Evolutionary conservation across 2,888 invertebrate genomes (phyloP).

Genomic region (Plagodis dolabraria): DNA sequence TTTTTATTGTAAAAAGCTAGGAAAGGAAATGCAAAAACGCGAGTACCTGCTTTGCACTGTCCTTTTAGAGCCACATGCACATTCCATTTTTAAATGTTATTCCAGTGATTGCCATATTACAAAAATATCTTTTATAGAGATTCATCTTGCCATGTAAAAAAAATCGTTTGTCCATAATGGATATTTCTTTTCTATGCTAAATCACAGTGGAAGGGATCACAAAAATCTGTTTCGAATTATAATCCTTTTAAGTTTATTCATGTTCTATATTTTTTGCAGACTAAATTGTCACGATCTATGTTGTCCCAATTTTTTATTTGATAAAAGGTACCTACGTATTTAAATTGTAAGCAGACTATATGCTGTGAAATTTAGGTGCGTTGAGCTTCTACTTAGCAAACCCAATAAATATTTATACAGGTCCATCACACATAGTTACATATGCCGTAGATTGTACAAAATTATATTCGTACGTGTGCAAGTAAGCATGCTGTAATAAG

Average conservation of each 20-base stretch:
- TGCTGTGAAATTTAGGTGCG: too few species aligned
- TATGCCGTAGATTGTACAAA: too few species aligned
- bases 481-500: too few species aligned
- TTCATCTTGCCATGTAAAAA: slow-evolving; percentile 58
- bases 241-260: slow-evolving; percentile 64
- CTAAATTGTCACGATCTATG: too few species aligned
- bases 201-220: slow-evolving; percentile 41
- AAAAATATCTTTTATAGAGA: slow-evolving; percentile 65
- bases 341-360: too few species aligned
- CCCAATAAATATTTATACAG: too few species aligned
- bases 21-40: slow-evolving; percentile 84
- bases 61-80: slow-evolving; percentile 80
- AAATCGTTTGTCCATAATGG: slow-evolving; percentile 65
- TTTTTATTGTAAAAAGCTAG: slow-evolving; percentile 82
- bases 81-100: slow-evolving; percentile 73
- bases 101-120: slow-evolving; percentile 65
- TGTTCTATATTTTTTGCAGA: slow-evolving; percentile 33
- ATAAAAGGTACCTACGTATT: too few species aligned
- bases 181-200: slow-evolving; percentile 64
- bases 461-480: too few species aligned
- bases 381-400: too few species aligned
- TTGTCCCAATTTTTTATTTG: too few species aligned
- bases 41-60: slow-evolving; percentile 75
- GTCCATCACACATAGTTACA: too few species aligned
- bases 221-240: slow-evolving; percentile 55